These are phyloP conservation scores for Notodonta dromedarius DNA, from an alignment of 2,888 invertebrate species.

Conservation along the genomic window DNA sequence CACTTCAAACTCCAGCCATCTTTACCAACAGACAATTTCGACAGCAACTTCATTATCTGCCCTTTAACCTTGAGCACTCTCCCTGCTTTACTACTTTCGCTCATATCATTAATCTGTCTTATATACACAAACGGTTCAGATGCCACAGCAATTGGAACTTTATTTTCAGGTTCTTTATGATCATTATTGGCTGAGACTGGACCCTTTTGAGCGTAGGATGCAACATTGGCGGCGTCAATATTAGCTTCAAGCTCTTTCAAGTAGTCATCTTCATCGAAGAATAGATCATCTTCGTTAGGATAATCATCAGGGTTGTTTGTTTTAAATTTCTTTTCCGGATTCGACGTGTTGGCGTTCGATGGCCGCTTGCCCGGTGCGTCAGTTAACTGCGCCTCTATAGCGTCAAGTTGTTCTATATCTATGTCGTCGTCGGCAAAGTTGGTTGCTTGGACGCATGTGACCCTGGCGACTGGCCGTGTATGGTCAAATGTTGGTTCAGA, in stretches of 20 bases:
- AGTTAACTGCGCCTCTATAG: conserved; percentile 61
- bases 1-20: conserved; percentile 83
- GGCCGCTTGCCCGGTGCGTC: conserved; percentile 54
- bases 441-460: conserved; percentile 53
- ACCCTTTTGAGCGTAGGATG: neutral
- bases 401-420: conserved; percentile 65
- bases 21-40: conserved; percentile 81
- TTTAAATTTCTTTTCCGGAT: conserved; percentile 65
- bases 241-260: conserved; percentile 63
- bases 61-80: conserved; percentile 83
- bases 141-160: conserved; percentile 42
- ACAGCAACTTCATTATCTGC: conserved; percentile 80
- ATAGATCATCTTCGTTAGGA: conserved; percentile 60
- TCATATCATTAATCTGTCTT: conserved; percentile 69
- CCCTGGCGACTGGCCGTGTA: conserved; percentile 47
- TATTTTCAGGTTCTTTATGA: conserved; percentile 20
- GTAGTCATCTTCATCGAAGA: conserved; percentile 64
- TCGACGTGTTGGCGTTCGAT: conserved; percentile 31
- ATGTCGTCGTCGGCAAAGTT: conserved; percentile 66
- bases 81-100: conserved; percentile 54
- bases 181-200: conserved; percentile 22
- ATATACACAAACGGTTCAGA: conserved; percentile 74
- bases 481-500: conserved; percentile 38
- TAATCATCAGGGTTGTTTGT: conserved; percentile 56
- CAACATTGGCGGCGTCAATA: conserved; percentile 43